Percentiles rank a stretch among this genome's conserved stretches.
phyloP scores from a whole-genome alignment of 2,113 vertebrate genomes.

The Vimba vimba region DNA sequence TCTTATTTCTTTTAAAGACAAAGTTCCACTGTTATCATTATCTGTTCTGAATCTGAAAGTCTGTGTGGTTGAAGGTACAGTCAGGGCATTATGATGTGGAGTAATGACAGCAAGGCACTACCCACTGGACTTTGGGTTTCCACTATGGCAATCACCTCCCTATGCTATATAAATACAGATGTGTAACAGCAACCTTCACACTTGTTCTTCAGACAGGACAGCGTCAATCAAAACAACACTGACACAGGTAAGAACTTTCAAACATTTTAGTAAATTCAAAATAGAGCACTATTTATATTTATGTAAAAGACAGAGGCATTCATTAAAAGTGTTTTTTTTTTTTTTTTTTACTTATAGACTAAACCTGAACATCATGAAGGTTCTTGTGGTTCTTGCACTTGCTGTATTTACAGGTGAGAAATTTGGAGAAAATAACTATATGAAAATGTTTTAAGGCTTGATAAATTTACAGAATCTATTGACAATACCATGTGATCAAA shows the following conservation, averaged over 20 bases:
- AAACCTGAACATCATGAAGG: slow-evolving; percentile 66
- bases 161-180: slow-evolving; percentile 67
- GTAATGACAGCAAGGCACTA: slow-evolving; percentile 67
- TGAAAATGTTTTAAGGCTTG: not conserved
- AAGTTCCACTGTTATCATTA: no score
- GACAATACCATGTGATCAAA: not conserved
- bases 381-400: slow-evolving; percentile 59
- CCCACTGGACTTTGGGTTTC: slow-evolving; percentile 71
- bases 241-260: not conserved
- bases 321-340: not conserved
- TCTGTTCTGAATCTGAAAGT: slow-evolving; percentile 31
- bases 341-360: slow-evolving; percentile 36
- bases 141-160: slow-evolving; percentile 41
- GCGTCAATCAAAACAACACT: not conserved
- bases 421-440: not conserved
- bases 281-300: not conserved
- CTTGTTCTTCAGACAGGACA: slow-evolving; percentile 51
- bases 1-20: no score
- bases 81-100: slow-evolving; percentile 53
- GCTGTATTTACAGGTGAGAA: slow-evolving; percentile 47
- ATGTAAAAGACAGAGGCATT: not conserved
- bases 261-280: not conserved
- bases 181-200: slow-evolving; percentile 32
- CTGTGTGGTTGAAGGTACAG: slow-evolving; percentile 44
- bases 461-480: not conserved